A percentile compares a stretch with the other conserved stretches of the same genome.
These are phyloP conservation scores for Lasius platythorax DNA, from an alignment of 2,888 invertebrate genomes.

Conservation along the genomic window DNA sequence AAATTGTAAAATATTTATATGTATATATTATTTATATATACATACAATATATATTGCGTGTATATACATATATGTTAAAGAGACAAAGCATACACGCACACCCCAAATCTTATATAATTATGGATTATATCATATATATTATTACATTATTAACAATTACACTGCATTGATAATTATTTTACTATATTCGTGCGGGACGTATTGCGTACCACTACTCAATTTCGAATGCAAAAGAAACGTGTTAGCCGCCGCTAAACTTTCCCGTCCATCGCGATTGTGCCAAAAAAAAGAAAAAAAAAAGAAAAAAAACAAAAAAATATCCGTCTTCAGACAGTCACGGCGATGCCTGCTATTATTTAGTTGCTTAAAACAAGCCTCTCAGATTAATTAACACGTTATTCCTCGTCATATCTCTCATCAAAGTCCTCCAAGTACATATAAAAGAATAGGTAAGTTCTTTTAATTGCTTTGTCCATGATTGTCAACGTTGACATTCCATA, in stretches of 20 bases:
- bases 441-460: background rate
- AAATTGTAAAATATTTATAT: slow-evolving; percentile 79
- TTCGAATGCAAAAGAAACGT: slow-evolving; percentile 49
- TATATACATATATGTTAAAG: slow-evolving; percentile 61
- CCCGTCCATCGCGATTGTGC: slow-evolving; percentile 44
- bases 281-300: slow-evolving; percentile 22
- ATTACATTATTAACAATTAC: slow-evolving; percentile 74
- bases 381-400: background rate
- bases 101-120: slow-evolving; percentile 72
- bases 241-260: slow-evolving; percentile 38
- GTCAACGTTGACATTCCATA: background rate
- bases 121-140: slow-evolving; percentile 68
- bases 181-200: slow-evolving; percentile 77
- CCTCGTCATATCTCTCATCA: slow-evolving; percentile 8
- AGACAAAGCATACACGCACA: slow-evolving; percentile 70
- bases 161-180: slow-evolving; percentile 77
- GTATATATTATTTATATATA: slow-evolving; percentile 64
- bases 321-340: background rate
- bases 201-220: slow-evolving; percentile 68
- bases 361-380: background rate
- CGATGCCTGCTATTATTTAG: background rate
- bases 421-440: slow-evolving; percentile 1
- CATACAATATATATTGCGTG: slow-evolving; percentile 59
- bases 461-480: background rate
- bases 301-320: background rate